phyloP scores from a whole-genome alignment of 2,888 invertebrate genomes.

The Tethea ocularis region DNA sequence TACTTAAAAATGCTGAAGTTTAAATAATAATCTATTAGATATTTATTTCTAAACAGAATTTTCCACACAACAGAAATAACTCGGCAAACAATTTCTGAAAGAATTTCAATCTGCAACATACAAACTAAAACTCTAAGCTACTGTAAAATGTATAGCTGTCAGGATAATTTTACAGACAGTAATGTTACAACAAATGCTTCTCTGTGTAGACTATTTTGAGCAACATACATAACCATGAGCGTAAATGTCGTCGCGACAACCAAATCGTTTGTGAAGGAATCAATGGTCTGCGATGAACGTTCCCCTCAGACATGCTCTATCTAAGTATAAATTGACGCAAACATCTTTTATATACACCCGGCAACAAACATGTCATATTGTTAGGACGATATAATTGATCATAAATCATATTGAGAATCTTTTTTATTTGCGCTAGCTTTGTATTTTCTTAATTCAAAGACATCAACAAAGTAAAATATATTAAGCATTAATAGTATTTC shows the following conservation, averaged over 20 bases:
- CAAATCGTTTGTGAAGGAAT: constrained; percentile 35
- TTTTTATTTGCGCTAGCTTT: neutral
- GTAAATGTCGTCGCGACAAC: constrained; percentile 10
- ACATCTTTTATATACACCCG: constrained; percentile 1
- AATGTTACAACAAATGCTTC: constrained; percentile 10
- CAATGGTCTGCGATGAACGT: constrained; percentile 29
- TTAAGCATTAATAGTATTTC: too few relatives aligned
- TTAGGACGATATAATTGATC: neutral
- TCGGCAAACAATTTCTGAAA: too few relatives aligned
- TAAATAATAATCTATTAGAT: too few relatives aligned
- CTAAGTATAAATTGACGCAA: constrained; percentile 13
- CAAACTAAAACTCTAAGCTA: neutral
- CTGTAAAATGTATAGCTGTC: constrained; percentile 17
- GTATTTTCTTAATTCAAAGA: too few relatives aligned
- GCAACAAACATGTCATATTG: neutral
- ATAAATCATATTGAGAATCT: neutral
- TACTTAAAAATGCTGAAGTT: too few relatives aligned
- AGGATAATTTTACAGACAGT: constrained; percentile 19
- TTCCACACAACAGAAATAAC: too few relatives aligned
- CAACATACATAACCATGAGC: constrained; percentile 31
- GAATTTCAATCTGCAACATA: too few relatives aligned
- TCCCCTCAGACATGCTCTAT: constrained; percentile 19
- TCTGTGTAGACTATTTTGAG: constrained; percentile 6
- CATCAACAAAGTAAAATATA: too few relatives aligned
- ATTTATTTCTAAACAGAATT: too few relatives aligned